A percentile compares a stretch with the other conserved stretches of the same genome.
Evolutionary conservation across 2,888 invertebrate genomes (phyloP).

Genomic region (Conus canariensis): DNA sequence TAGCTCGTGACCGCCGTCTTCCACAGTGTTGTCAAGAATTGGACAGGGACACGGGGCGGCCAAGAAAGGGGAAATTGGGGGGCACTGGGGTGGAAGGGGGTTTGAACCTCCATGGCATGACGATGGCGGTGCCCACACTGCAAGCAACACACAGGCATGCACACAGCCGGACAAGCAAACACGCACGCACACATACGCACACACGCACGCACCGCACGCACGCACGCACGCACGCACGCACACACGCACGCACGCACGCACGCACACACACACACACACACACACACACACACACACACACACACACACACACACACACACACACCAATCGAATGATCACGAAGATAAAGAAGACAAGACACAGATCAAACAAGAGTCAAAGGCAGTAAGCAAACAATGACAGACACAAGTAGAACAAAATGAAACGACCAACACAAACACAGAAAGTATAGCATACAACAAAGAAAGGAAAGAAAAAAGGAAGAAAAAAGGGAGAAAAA

Average conservation of each 20-base stretch:
- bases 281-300: not conserved
- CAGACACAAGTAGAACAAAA: too few relatives aligned
- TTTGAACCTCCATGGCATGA: conserved; percentile 1
- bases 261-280: conserved; percentile 1
- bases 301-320: not conserved
- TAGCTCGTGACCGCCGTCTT: too few relatives aligned
- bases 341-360: not conserved
- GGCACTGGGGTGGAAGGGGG: not conserved
- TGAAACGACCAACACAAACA: too few relatives aligned
- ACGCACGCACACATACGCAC: not conserved
- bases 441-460: too few relatives aligned
- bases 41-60: conserved; percentile 13
- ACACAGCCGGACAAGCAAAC: not conserved
- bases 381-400: too few relatives aligned
- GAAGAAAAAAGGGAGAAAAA: too few relatives aligned
- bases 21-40: not conserved
- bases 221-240: conserved; percentile 11
- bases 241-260: not conserved
- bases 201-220: conserved; percentile 26
- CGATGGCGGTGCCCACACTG: conserved; percentile 18
- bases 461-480: too few relatives aligned
- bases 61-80: conserved; percentile 20
- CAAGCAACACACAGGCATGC: not conserved
- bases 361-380: too few relatives aligned
- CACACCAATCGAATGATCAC: not conserved